Evolutionary conservation across 2,888 invertebrate species (phyloP), one percentile per base, ranked within the genome.

Genomic region (Hetaerina titia): DNA sequence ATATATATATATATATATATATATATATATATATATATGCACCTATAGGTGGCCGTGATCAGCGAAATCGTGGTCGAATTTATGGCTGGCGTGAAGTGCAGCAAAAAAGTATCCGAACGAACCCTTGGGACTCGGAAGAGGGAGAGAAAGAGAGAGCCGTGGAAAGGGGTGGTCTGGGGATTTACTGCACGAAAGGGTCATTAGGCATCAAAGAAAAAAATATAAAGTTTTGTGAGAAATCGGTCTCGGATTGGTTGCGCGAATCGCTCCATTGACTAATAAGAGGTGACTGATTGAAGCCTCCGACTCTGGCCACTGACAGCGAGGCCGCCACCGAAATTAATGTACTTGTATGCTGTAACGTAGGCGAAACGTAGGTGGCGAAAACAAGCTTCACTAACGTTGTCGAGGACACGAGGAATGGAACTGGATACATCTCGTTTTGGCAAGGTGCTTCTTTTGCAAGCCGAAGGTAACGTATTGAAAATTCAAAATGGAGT

Each of bases 121-220:
- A 81, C 19, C 81, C 81, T 7, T 31, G 13, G 81, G 31, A 81
- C 31, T 25, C 11, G n/a, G 81, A 81, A 13, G 31, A 81, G 15
- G 81, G 31, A 81, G 81, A 45, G 81, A 81, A 15, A 11, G 74
- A 31, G 74, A 25, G 74, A n/a, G n/a, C n/a, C n/a, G n/a, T n/a
- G n/a, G n/a, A n/a, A n/a, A 45, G 45, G 45, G 13, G 17, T 8
- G 81, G 31, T 22, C 31, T 31, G 2, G 13, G 81, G 81, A 81
- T 81, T 31, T 81, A 81, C 81, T 13, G 81, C 81, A 81, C 25
- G 22, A 81, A 81, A 81, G 81, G 81, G 81, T 81, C 81, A 81
- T 81, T 81, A 31, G 81, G 81, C 25, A 69, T 5, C 22, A 17
- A 69, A 69, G n/a, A 17, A 69, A 69, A 81, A 81, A 81, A 15